Evolutionary conservation across 2,888 invertebrate genomes (phyloP), one percentile per base, ranked within the genome.

Genomic region (Lithophane leautieri): DNA sequence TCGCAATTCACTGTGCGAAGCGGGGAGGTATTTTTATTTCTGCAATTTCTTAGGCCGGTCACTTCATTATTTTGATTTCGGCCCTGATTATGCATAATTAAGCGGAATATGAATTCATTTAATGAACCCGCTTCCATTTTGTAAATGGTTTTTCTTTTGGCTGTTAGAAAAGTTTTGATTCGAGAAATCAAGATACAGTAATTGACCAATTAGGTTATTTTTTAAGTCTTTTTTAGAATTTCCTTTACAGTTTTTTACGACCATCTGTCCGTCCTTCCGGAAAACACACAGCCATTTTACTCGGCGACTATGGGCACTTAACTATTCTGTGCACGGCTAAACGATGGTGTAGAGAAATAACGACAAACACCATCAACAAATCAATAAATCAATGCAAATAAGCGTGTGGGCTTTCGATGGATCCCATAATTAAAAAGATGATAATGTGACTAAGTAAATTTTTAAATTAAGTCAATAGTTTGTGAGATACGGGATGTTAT

Each of bases 1-100:
- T 85, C 85, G 82, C 90, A 86, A 91, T 90, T 89, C 89, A 83
- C 73, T 56, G 68, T 47, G 84, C 84, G 83, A 76, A 66, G 66
- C 73, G 76, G 56, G 50, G 78, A 70, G 70, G 77, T 73, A 81
- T 83, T 86, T 82, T 85, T 85, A 83, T 83, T 82, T 68, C 74
- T 65, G 47, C 60, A 72, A 78, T 61, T 77, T 75, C 44, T 73
- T 70, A 72, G 54, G 69, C 50, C 47, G 70, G 74, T 70, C 62
- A 70, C 69, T 74, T 86, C 70, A 83, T 82, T 83, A 79, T 69
- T 72, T 65, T 67, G 66, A 70, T 65, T 82, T 82, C 40, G 40
- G 40, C 19, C 34, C 47, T 73, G 71, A 85, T 78, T 73, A 70
- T 58, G 58, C 62, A 82, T 72, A 74, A 70, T 77, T 69, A 71